These are phyloP conservation scores for Acanthis flammea DNA, from an alignment of 2,797 vertebrate genomes.

Conservation along the genomic window DNA sequence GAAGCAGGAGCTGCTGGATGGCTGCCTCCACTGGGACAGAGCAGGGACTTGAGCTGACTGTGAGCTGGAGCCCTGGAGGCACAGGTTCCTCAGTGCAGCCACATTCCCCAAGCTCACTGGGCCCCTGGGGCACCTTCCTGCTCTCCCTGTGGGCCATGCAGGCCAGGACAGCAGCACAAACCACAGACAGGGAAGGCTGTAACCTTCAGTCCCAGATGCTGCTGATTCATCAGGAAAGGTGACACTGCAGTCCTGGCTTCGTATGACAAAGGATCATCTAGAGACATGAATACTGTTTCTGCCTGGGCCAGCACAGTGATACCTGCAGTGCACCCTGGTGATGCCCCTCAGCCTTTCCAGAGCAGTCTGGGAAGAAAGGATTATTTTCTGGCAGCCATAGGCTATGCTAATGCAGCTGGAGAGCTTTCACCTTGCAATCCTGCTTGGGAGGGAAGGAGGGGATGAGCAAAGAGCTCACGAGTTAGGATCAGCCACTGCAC, in stretches of 20 bases:
- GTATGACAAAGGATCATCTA: background rate
- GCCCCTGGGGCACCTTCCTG: background rate
- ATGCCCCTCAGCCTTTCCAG: background rate
- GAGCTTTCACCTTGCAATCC: background rate
- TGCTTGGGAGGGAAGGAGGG: background rate
- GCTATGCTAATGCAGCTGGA: background rate
- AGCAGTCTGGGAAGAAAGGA: background rate
- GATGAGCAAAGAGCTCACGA: background rate
- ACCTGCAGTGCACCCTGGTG: background rate
- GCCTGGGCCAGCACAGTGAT: fast-evolving
- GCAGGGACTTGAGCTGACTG: background rate
- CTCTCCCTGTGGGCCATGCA: background rate
- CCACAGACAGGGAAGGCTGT: background rate
- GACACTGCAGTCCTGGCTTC: background rate
- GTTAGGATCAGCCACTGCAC: background rate
- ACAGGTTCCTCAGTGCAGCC: background rate
- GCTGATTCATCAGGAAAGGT: conserved; percentile 17
- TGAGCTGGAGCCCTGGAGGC: background rate
- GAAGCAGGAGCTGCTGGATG: background rate
- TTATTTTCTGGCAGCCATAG: background rate
- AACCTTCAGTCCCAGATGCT: background rate
- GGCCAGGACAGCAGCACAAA: background rate
- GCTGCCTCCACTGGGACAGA: background rate
- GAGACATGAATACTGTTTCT: background rate
- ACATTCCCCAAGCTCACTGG: background rate